phyloP scores from a whole-genome alignment of 2,113 vertebrate genomes.

The Eidolon helvum region DNA sequence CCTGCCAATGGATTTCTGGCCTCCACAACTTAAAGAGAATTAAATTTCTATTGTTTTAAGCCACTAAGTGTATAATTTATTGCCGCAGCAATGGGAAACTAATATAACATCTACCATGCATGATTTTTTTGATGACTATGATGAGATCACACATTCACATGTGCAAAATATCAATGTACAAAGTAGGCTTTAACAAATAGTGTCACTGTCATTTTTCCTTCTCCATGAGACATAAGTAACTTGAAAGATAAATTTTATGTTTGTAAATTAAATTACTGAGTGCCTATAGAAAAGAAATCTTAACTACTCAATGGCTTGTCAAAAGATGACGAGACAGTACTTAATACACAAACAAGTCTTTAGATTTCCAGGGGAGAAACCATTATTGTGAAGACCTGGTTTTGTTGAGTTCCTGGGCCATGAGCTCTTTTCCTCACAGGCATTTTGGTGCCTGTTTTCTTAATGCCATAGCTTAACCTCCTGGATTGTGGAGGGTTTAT shows the following conservation, averaged over 20 bases:
- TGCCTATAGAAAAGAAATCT: not conserved
- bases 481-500: not conserved
- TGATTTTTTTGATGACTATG: not conserved
- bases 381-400: not conserved
- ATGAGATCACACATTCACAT: not conserved
- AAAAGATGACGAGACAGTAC: not conserved
- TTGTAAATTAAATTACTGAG: not conserved
- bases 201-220: not conserved
- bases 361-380: not conserved
- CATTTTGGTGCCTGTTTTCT: not conserved
- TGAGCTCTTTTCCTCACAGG: not conserved
- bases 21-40: not conserved
- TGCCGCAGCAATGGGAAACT: not conserved
- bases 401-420: not conserved
- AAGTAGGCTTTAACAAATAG: not conserved
- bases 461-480: not conserved
- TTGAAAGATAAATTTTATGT: slow-evolving; percentile 19
- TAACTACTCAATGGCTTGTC: not conserved
- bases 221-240: not conserved
- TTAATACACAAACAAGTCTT: not conserved
- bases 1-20: not conserved
- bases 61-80: not conserved
- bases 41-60: not conserved
- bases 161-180: not conserved
- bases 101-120: not conserved